phyloP scores from a whole-genome alignment of 2,113 vertebrate species.

The Hydropotes inermis region DNA sequence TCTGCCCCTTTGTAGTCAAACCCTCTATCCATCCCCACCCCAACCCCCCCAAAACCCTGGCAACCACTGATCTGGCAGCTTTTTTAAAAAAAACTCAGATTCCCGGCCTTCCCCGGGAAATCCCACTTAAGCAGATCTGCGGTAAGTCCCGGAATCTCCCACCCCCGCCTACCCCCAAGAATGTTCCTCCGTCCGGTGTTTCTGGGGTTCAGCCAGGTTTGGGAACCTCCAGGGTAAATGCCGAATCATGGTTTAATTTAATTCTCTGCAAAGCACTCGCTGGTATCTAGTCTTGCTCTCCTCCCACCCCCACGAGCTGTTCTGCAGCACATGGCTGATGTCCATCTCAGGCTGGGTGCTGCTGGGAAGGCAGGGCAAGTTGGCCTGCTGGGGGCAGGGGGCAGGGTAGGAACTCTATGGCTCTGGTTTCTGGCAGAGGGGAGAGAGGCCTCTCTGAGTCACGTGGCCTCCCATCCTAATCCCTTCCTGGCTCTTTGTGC shows the following conservation, averaged over 20 bases:
- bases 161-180: not conserved
- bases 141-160: constrained; percentile 12
- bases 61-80: constrained; percentile 15
- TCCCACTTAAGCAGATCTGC: constrained; percentile 50
- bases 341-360: not conserved
- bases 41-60: not conserved
- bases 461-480: constrained; percentile 51
- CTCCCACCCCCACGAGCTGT: not conserved
- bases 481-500: constrained; percentile 56
- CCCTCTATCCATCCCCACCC: not conserved
- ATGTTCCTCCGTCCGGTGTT: constrained; percentile 29
- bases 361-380: not conserved
- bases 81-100: constrained; percentile 11
- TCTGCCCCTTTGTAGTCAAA: not conserved
- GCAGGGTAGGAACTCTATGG: not conserved
- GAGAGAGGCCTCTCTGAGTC: not conserved
- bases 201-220: constrained; percentile 42
- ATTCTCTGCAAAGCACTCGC: not conserved
- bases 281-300: not conserved
- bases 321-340: not conserved
- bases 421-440: constrained; percentile 28
- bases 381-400: not conserved
- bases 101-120: constrained; percentile 52
- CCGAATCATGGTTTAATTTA: not conserved
- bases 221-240: constrained; percentile 27